These are phyloP conservation scores for Engraulis encrasicolus DNA, from an alignment of 2,113 vertebrate genomes.

Conservation along the genomic window DNA sequence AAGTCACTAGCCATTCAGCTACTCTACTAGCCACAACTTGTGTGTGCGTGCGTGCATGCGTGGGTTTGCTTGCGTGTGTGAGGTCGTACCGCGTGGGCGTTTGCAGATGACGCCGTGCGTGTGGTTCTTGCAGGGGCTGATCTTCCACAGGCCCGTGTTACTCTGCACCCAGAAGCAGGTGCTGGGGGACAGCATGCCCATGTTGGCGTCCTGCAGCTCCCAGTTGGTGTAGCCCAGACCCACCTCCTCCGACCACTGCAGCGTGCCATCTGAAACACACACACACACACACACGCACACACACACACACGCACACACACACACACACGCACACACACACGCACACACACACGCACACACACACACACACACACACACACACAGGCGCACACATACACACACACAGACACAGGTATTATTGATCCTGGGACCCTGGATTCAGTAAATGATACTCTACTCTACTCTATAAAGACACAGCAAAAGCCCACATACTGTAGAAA, in stretches of 20 bases:
- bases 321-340: not conserved
- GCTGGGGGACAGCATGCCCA: slow-evolving; percentile 90
- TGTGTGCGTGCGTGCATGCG: slow-evolving; percentile 1
- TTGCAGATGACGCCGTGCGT: slow-evolving; percentile 96
- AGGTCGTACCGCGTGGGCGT: slow-evolving; percentile 82
- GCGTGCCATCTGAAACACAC: slow-evolving; percentile 75
- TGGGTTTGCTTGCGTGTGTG: not conserved
- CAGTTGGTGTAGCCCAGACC: slow-evolving; percentile 92
- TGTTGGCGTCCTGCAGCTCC: slow-evolving; percentile 84
- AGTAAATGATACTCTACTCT: too few species aligned
- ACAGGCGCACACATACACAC: not conserved
- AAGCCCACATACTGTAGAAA: not conserved
- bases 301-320: not conserved
- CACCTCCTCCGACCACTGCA: slow-evolving; percentile 88
- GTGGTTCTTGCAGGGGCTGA: slow-evolving; percentile 87
- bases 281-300: slow-evolving; percentile 12
- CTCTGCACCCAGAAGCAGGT: slow-evolving; percentile 98
- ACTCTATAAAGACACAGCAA: too few species aligned
- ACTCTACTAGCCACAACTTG: too few species aligned
- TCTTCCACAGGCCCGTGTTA: slow-evolving; percentile 88
- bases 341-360: not conserved
- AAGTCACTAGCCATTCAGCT: too few species aligned
- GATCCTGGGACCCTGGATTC: too few species aligned
- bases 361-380: not conserved
- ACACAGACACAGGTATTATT: not conserved